Evolutionary conservation across 2,113 vertebrate species (phyloP).

Genomic region (Carassius carassius): DNA sequence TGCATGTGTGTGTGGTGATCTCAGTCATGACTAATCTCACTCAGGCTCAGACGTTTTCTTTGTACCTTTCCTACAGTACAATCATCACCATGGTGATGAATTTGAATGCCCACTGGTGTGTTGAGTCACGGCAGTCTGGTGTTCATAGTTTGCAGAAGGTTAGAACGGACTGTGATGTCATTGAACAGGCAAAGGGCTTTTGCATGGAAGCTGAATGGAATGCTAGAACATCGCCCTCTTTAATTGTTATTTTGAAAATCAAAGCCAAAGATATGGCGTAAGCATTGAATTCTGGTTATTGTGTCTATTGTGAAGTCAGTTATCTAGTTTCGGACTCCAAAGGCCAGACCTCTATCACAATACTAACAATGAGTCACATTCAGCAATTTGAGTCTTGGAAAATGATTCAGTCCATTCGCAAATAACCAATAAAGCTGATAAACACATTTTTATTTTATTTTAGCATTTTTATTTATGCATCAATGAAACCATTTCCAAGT

Average conservation of each 20-base stretch:
- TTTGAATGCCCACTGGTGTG: conserved; percentile 30
- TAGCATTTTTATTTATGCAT: neutral
- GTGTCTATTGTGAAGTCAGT: neutral
- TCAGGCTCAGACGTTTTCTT: conserved; percentile 1
- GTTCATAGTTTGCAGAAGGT: neutral
- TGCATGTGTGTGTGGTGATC: neutral
- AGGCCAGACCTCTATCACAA: neutral
- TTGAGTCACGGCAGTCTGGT: conserved; percentile 5
- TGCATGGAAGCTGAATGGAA: neutral
- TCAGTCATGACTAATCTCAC: conserved; percentile 25
- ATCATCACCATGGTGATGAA: conserved; percentile 15
- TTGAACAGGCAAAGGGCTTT: conserved; percentile 1
- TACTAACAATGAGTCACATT: neutral
- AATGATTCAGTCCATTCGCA: neutral
- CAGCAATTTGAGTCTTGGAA: too few species aligned
- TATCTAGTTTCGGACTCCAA: neutral
- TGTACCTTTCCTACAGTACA: neutral
- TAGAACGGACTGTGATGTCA: conserved; percentile 14
- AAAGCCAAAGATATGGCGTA: neutral
- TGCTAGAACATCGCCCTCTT: neutral
- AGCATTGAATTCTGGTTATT: neutral
- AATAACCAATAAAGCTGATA: neutral
- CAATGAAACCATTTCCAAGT: neutral
- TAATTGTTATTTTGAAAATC: neutral
- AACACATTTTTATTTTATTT: neutral